A percentile compares a stretch with the other conserved stretches of the same genome.
Evolutionary conservation across 2,113 vertebrate genomes (phyloP).

Genomic region (Tautogolabrus adspersus): DNA sequence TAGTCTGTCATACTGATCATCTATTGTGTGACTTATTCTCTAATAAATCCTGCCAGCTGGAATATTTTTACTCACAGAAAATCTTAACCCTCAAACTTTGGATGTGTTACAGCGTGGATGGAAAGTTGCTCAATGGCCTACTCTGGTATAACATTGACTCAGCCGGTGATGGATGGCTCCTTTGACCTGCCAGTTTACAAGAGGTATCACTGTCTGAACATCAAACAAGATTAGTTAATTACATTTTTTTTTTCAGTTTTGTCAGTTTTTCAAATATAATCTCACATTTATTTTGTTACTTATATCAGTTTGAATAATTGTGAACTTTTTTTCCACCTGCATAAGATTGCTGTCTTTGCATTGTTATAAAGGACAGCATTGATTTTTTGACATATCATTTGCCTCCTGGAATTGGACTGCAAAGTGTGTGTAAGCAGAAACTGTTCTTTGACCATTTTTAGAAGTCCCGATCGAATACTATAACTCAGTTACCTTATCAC

Average conservation of each 20-base stretch:
- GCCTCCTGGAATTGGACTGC: constrained; percentile 1
- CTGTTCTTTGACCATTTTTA: constrained; percentile 44
- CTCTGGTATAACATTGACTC: too few species aligned
- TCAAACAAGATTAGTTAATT: too few species aligned
- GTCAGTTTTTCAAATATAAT: too few species aligned
- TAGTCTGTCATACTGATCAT: not conserved
- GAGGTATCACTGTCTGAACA: not conserved
- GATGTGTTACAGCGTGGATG: not conserved
- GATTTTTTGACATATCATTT: constrained; percentile 3
- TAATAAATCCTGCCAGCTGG: not conserved
- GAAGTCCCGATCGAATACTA: not conserved
- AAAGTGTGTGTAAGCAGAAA: too few species aligned
- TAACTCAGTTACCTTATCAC: too few species aligned
- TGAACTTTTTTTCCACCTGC: not conserved
- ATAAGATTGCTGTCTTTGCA: not conserved
- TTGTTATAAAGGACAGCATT: not conserved
- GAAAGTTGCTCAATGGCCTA: not conserved
- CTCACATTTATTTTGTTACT: too few species aligned
- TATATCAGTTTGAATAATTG: not conserved
- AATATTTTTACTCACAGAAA: too few species aligned
- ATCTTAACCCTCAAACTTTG: too few species aligned
- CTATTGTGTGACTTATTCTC: not conserved
- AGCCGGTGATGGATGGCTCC: too few species aligned
- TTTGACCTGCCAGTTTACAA: not conserved
- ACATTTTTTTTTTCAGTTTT: too few species aligned